These are phyloP conservation scores for Galendromus occidentalis DNA, from an alignment of 1,140 invertebrate species.

Conservation along the genomic window DNA sequence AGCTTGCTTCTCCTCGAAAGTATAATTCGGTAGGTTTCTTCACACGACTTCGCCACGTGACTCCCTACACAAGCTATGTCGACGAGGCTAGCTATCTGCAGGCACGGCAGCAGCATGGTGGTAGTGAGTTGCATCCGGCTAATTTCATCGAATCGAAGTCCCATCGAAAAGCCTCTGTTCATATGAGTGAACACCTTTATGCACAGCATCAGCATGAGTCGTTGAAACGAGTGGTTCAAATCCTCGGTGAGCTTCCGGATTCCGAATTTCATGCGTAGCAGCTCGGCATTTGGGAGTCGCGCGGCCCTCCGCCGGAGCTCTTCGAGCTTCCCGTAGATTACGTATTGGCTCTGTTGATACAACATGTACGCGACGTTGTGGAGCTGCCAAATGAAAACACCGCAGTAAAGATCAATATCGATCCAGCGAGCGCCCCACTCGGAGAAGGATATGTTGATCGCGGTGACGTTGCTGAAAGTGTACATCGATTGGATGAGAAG, in stretches of 20 bases:
- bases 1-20: neutral
- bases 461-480: neutral
- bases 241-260: neutral
- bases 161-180: neutral
- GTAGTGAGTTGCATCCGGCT: neutral
- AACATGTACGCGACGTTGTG: neutral
- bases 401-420: neutral
- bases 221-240: neutral
- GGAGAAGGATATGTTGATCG: neutral
- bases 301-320: neutral
- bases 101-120: neutral
- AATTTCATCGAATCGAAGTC: neutral
- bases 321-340: neutral
- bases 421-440: neutral
- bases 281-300: neutral
- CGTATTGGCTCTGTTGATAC: neutral
- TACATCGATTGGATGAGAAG: neutral
- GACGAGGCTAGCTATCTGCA: neutral
- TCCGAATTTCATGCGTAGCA: neutral
- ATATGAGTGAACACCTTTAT: neutral
- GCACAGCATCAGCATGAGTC: neutral
- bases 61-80: neutral
- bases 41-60: neutral
- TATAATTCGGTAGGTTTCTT: neutral
- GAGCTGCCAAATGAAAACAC: neutral